Conservation (phyloP, 2,113 vertebrate species). For the Bostrychus sinensis region DNA sequence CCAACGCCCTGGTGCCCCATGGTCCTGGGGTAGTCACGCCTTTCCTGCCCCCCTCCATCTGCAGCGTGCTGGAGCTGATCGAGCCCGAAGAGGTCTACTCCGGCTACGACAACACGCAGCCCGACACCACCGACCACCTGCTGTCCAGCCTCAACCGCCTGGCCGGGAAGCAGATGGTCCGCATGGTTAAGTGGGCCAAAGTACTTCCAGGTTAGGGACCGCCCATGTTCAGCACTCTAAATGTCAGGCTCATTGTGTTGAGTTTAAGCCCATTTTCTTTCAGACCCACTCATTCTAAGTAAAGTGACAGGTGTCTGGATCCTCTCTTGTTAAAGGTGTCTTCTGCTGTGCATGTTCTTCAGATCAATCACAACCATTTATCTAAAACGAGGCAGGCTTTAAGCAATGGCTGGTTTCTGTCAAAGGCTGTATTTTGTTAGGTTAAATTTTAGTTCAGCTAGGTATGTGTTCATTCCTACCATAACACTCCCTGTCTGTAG, state of each 20-base stretch:
- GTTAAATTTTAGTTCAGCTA: too few species aligned
- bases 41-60: slow-evolving; percentile 90
- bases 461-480: too few species aligned
- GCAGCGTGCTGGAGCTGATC: slow-evolving; percentile 91
- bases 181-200: slow-evolving; percentile 99
- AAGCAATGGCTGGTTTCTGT: too few species aligned
- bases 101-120: slow-evolving; percentile 90
- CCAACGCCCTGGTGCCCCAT: slow-evolving; percentile 88
- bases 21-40: slow-evolving; percentile 83
- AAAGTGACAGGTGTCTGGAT: too few species aligned
- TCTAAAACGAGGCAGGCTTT: too few species aligned
- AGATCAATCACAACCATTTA: too few species aligned
- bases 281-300: too few species aligned
- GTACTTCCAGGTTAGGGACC: slow-evolving; percentile 94
- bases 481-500: too few species aligned
- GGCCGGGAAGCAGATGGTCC: slow-evolving; percentile 98
- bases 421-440: slow-evolving; percentile 2
- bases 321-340: too few species aligned
- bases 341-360: too few species aligned
- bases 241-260: too few species aligned
- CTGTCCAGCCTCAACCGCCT: slow-evolving; percentile 96
- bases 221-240: slow-evolving; percentile 4
- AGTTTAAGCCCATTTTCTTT: too few species aligned
- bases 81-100: slow-evolving; percentile 95
- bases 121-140: slow-evolving; percentile 93